Percentiles rank a stretch among this genome's conserved stretches.
Conservation (phyloP, 2,888 invertebrate species). For the Heliconius sara region DNA sequence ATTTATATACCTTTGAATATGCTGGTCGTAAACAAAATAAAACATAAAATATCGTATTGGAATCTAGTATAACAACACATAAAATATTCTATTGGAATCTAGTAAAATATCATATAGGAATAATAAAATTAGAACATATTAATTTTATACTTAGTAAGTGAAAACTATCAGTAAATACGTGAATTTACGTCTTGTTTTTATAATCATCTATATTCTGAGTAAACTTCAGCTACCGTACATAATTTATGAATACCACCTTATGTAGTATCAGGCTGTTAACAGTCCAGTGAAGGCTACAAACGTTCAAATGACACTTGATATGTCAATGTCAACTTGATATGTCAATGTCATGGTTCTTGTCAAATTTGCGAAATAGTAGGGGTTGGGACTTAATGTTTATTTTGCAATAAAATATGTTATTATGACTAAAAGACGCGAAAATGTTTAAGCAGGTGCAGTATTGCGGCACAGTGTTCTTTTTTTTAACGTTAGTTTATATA, state of each 20-base stretch:
- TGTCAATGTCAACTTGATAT: conserved; percentile 18
- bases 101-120: too few relatives aligned
- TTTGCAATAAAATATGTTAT: conserved; percentile 53
- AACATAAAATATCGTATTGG: neutral
- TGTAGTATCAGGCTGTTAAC: neutral
- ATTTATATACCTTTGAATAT: conserved; percentile 29
- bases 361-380: conserved; percentile 17
- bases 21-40: neutral
- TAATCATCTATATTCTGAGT: neutral
- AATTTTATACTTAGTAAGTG: too few relatives aligned
- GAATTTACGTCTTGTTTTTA: neutral
- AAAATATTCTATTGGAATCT: too few relatives aligned
- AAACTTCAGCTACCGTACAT: neutral
- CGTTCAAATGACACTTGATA: conserved; percentile 7
- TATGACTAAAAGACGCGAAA: conserved; percentile 64
- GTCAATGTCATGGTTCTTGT: conserved; percentile 18
- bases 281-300: neutral
- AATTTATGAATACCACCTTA: neutral
- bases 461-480: conserved; percentile 64
- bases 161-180: too few relatives aligned
- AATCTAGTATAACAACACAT: neutral
- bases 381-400: conserved; percentile 43
- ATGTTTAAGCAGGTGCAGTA: conserved; percentile 72
- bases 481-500: conserved; percentile 69
- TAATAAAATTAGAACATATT: neutral